Conservation (phyloP, 2,888 invertebrate genomes). For the Elmis aenea region DNA sequence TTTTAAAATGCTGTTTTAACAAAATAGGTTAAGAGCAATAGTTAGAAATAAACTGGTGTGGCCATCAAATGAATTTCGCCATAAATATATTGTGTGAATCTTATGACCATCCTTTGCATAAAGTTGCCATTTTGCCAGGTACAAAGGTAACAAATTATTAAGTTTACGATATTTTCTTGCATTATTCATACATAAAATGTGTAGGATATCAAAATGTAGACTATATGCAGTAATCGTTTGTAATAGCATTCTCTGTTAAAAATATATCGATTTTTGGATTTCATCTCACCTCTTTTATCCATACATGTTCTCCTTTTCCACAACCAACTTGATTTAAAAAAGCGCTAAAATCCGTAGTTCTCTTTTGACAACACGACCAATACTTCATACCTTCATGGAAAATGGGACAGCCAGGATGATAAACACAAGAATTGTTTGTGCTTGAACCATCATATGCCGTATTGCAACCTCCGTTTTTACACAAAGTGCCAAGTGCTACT, state of each 20-base stretch:
- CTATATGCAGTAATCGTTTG: no score
- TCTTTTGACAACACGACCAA: constrained; percentile 93
- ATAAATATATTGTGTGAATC: no score
- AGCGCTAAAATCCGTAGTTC: constrained; percentile 88
- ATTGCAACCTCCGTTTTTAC: constrained; percentile 82
- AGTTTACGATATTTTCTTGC: constrained; percentile 1
- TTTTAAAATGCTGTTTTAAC: no score
- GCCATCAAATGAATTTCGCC: no score
- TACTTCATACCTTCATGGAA: constrained; percentile 97
- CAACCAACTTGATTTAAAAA: constrained; percentile 94
- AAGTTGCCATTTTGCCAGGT: no score
- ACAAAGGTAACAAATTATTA: constrained; percentile 29
- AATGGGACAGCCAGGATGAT: constrained; percentile 86
- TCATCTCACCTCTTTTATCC: constrained; percentile 66
- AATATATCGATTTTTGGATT: no score
- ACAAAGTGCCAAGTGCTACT: constrained; percentile 68
- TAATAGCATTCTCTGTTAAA: no score
- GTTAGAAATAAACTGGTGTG: no score
- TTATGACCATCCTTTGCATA: no score
- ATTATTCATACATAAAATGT: neutral
- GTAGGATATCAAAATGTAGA: neutral
- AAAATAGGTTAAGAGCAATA: no score
- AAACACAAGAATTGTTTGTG: constrained; percentile 61
- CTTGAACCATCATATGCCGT: constrained; percentile 61
- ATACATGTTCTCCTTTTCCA: constrained; percentile 75